A percentile compares a stretch with the other conserved stretches of the same genome.
Evolutionary conservation across 2,888 invertebrate genomes (phyloP).

Genomic region (Hedychridium roseum): DNA sequence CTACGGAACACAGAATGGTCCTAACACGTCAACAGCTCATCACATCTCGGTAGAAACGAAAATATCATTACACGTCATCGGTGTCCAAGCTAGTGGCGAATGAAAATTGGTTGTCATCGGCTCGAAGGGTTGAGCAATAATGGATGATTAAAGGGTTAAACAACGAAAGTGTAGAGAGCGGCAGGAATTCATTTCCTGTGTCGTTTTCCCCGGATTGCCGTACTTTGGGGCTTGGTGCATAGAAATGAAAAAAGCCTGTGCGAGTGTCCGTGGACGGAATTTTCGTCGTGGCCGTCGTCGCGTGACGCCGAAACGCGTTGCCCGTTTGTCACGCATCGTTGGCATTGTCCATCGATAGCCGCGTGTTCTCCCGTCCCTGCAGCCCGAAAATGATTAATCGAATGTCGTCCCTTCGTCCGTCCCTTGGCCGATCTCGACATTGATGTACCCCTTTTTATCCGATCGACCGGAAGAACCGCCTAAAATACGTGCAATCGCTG

Average conservation of each 20-base stretch:
- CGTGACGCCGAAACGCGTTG: constrained; percentile 32
- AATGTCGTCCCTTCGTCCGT: constrained; percentile 38
- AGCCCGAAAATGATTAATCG: constrained; percentile 44
- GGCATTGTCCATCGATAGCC: constrained; percentile 39
- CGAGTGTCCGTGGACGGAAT: constrained; percentile 39
- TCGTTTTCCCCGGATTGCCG: too few relatives aligned
- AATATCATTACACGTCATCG: too few relatives aligned
- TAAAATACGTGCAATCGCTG: too few relatives aligned
- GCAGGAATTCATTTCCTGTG: too few relatives aligned
- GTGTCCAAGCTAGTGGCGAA: too few relatives aligned
- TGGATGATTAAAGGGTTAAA: too few relatives aligned
- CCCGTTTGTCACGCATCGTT: constrained; percentile 35
- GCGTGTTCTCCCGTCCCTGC: constrained; percentile 42
- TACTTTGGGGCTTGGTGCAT: neutral
- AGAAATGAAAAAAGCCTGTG: constrained; percentile 26
- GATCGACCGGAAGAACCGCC: constrained; percentile 26
- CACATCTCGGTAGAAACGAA: too few relatives aligned
- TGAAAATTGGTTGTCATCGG: too few relatives aligned
- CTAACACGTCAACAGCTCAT: too few relatives aligned
- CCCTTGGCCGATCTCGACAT: constrained; percentile 31
- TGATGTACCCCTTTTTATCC: constrained; percentile 39
- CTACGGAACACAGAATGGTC: too few relatives aligned
- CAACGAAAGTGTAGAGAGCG: too few relatives aligned
- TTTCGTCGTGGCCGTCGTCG: constrained; percentile 36
- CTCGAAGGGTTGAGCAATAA: too few relatives aligned